Evolutionary conservation across 2,113 vertebrate genomes (phyloP), one percentile per base, ranked within the genome.

Genomic region (Nyctereutes procyonoides): DNA sequence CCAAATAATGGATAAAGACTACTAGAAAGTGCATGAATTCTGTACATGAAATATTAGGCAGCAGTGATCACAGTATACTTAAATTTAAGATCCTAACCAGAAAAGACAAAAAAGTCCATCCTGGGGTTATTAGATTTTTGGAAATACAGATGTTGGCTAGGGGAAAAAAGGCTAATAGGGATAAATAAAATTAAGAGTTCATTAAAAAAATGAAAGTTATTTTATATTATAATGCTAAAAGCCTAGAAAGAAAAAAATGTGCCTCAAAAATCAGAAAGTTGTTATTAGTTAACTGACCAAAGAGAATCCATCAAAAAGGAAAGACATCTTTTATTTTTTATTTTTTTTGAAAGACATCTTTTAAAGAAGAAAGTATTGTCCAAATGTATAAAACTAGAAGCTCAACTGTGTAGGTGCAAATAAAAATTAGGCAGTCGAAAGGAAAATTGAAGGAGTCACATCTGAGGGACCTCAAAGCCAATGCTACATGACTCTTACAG

Each of bases 141-240:
- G 24, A 93, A 93, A 58, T 38, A 62, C 22, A 94, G 32, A 94
- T 67, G 62, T 7, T 77, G 26, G 60, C 3, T 93, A 86, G 63
- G 14, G 30, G 15, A 48, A 67, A 22, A 30, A 93, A 89, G n/a
- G 8, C 19, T 77, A 62, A 85, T n/a, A 95, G 51, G 20, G 0
- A 58, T 74, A 92, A 56, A 26, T 71, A 74, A 93, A 93, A 32
- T 63, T n/a, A 90, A 89, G 86, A 35, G 17, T 6, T 63, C 28
- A 58, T 28, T 92, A 4, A 74, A 94, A 96, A 80, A 88, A 63
- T 35, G 2, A 65, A 65, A 3, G 8, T 48, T 62, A 38, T 79
- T 88, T 89, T 63, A 89, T 5, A 73, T 11, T 24, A 67, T 30
- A 77, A 96, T 91, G 73, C 10, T 87, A 84, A 96, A 82, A 88